A percentile compares a stretch with the other conserved stretches of the same genome.
These are phyloP conservation scores for Oryzaephilus surinamensis DNA, from an alignment of 1,140 invertebrate species.

Conservation along the genomic window DNA sequence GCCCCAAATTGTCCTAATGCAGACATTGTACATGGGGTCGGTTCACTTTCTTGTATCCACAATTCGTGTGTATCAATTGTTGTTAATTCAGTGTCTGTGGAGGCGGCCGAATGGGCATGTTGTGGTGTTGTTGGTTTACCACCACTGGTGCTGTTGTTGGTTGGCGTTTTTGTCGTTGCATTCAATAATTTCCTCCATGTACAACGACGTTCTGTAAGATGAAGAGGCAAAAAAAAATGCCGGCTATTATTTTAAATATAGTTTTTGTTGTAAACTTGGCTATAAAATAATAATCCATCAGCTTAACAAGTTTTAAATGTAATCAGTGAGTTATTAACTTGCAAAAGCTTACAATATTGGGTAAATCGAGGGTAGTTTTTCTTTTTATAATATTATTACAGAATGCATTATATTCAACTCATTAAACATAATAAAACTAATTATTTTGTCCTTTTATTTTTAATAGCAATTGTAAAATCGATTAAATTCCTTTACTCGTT, in stretches of 20 bases:
- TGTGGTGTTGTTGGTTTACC: slow-evolving; percentile 47
- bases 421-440: too few relatives aligned
- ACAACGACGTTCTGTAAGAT: slow-evolving; percentile 49
- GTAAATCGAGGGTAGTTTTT: too few relatives aligned
- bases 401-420: too few relatives aligned
- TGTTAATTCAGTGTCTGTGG: slow-evolving; percentile 70
- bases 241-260: not conserved
- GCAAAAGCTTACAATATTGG: not conserved
- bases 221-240: slow-evolving; percentile 5
- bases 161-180: slow-evolving; percentile 29
- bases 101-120: slow-evolving; percentile 59
- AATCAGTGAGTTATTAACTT: too few relatives aligned
- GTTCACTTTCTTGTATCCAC: slow-evolving; percentile 68
- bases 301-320: too few relatives aligned
- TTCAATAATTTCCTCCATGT: slow-evolving; percentile 52
- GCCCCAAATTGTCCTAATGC: slow-evolving; percentile 71
- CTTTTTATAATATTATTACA: too few relatives aligned
- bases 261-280: not conserved
- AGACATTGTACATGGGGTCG: slow-evolving; percentile 66
- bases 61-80: slow-evolving; percentile 69
- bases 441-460: too few relatives aligned
- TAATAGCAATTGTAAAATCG: too few relatives aligned
- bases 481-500: too few relatives aligned
- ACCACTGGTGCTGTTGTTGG: slow-evolving; percentile 2
- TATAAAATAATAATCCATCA: not conserved